Evolutionary conservation across 2,797 vertebrate genomes (phyloP), one percentile per base, ranked within the genome.

Genomic region (Hapalemur alaotrensis): DNA sequence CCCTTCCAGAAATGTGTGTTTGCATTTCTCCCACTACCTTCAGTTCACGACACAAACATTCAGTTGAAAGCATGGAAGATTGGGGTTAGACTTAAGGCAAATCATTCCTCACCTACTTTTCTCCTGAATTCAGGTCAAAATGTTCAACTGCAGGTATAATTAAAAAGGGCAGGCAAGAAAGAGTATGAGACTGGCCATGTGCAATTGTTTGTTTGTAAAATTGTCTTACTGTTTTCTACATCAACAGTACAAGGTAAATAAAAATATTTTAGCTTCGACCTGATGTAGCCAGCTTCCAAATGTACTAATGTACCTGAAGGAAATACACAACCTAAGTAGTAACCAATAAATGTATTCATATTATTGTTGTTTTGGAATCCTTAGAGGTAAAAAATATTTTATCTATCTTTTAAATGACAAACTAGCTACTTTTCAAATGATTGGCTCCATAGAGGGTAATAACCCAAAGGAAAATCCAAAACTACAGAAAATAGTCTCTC

Each of bases 401-500:
- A 38, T 52, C 38, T 5, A 23, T 52, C 61, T 93, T 94, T 76
- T 82, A 95, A 79, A 30, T 91, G 14, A 70, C 43, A 4, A 18
- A 35, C 23, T 88, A 80, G n/a, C 43, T 73, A 5, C 2, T 88
- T 97, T 98, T 96, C 93, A 93, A 94, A 92, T 98, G 97, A 95
- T 97, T 94, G 67, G 73, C 95, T 97, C 72, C 67, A 70, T 90
- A 46, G 83, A 95, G 89, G 76, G 72, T 89, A 96, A 81, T 93
- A 96, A 78, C 69, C 52, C 30, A 70, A 87, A 82, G 89, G 23
- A 92, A 87, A 97, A 97, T 93, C 50, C 89, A 91, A 95, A 92
- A 63, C 91, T 95, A 81, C 95, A 88, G 96, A 96, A 98, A 78
- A 81, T 63, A 70, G 75, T 78, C 73, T 95, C 61, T 82, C 35